A percentile compares a stretch with the other conserved stretches of the same genome.
These are phyloP conservation scores for Malacoraja senta DNA, from an alignment of 2,797 vertebrate species.

Conservation along the genomic window DNA sequence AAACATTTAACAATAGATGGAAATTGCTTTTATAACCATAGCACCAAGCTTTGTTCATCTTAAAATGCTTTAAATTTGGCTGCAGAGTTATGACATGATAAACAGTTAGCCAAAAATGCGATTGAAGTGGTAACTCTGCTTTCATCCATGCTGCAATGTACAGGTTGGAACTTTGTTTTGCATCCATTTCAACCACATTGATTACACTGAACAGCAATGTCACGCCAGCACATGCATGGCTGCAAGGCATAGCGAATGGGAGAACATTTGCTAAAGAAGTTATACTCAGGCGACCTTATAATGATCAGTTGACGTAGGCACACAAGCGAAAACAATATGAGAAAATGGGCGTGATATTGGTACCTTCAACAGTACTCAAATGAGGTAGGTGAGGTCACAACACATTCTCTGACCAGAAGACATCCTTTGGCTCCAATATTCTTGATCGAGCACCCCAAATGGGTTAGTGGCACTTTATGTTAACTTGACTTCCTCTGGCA, in stretches of 20 bases:
- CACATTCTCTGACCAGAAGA: background rate
- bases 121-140: background rate
- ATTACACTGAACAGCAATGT: too few species aligned
- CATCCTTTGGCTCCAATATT: background rate
- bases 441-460: background rate
- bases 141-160: background rate
- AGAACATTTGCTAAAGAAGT: background rate
- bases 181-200: too few species aligned
- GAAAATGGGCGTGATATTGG: background rate
- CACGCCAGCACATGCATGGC: background rate
- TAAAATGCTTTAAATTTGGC: background rate
- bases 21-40: background rate
- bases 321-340: too few species aligned
- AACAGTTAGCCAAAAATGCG: background rate
- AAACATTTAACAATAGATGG: background rate
- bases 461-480: background rate
- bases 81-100: background rate
- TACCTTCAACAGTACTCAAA: too few species aligned
- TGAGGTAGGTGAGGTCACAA: background rate
- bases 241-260: background rate
- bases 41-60: constrained; percentile 8
- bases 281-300: background rate
- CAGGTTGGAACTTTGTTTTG: background rate
- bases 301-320: background rate
- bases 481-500: background rate